Percentiles rank a stretch among this genome's conserved stretches.
phyloP scores from a whole-genome alignment of 2,113 vertebrate species.

The Patagioenas fasciata region DNA sequence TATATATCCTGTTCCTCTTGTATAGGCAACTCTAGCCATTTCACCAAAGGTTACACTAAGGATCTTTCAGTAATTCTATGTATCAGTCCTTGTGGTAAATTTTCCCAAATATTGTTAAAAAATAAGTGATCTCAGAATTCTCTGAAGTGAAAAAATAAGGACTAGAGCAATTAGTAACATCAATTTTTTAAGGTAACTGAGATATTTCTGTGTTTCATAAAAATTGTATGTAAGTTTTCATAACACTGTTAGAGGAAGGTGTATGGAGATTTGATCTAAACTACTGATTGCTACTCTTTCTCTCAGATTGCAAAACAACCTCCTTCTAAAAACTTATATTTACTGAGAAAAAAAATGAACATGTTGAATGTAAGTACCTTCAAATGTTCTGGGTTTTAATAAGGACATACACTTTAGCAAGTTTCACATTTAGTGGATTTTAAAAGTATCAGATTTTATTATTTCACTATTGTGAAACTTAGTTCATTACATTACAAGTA shows the following conservation, averaged over 20 bases:
- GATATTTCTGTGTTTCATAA: neutral
- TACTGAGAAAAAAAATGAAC: neutral
- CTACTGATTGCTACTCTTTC: neutral
- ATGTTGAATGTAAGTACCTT: neutral
- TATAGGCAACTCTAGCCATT: neutral
- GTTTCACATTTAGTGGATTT: neutral
- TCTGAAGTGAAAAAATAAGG: neutral
- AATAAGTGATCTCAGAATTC: neutral
- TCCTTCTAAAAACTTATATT: neutral
- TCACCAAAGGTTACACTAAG: neutral
- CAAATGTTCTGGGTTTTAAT: neutral
- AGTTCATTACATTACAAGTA: neutral
- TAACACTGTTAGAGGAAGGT: neutral
- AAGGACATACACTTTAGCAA: neutral
- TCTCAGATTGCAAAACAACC: neutral
- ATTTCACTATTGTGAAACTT: neutral
- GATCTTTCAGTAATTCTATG: neutral
- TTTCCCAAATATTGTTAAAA: neutral
- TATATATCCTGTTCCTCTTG: neutral
- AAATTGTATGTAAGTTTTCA: neutral
- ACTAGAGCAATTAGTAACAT: neutral
- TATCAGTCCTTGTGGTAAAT: neutral
- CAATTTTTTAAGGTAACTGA: neutral
- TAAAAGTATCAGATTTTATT: neutral
- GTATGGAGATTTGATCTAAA: neutral